These are phyloP conservation scores for Chauna torquata DNA, from an alignment of 2,113 vertebrate genomes.

Conservation along the genomic window DNA sequence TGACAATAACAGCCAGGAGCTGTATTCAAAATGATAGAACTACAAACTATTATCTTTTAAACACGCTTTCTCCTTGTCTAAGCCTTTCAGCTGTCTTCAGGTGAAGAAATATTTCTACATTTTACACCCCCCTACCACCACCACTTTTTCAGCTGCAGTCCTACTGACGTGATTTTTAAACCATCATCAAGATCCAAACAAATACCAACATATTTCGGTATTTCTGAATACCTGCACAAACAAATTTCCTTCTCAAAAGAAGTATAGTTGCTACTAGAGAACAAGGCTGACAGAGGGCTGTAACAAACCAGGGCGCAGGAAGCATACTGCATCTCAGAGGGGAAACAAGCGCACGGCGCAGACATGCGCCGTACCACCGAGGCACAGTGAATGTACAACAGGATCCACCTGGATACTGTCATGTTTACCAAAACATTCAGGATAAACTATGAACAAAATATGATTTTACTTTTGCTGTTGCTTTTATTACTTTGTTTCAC, in stretches of 20 bases:
- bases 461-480: neutral
- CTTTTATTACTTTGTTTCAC: neutral
- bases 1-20: neutral
- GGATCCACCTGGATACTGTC: neutral
- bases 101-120: neutral
- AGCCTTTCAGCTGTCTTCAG: neutral
- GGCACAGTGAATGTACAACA: neutral
- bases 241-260: neutral
- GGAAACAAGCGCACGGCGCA: accelerated
- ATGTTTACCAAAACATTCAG: neutral
- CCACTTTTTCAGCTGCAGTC: neutral
- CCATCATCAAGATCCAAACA: neutral
- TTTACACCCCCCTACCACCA: neutral
- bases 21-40: neutral
- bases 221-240: neutral
- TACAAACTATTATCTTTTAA: slow-evolving; percentile 24
- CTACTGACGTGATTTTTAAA: neutral
- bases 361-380: neutral
- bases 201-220: neutral
- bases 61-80: neutral
- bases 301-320: neutral
- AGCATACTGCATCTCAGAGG: neutral
- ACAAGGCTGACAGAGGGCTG: neutral
- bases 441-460: neutral
- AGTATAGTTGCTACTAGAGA: no score